phyloP scores from a whole-genome alignment of 92 coral and sea anemone species.

The Epizoanthus illoricatus region DNA sequence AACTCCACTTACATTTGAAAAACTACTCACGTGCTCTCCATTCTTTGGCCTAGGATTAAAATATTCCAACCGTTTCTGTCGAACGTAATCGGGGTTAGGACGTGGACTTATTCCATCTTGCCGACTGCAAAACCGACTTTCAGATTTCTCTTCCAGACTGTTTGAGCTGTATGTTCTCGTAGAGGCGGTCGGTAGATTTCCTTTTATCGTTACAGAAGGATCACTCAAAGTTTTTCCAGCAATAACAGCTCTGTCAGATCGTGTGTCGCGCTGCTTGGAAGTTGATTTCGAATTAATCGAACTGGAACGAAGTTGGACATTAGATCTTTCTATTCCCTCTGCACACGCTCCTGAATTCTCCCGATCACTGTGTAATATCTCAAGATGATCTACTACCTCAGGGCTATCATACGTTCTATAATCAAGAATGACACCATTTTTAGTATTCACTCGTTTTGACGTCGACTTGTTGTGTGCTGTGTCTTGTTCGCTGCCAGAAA shows the following conservation, averaged over 20 bases:
- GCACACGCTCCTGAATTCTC: slow-evolving; percentile 1
- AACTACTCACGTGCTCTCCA: slow-evolving; percentile 1
- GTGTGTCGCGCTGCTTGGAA: slow-evolving; percentile 11
- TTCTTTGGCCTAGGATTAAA: slow-evolving; percentile 30
- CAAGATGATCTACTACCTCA: slow-evolving; percentile 7
- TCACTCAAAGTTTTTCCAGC: not conserved
- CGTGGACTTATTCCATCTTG: slow-evolving; percentile 44
- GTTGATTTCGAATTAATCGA: slow-evolving; percentile 6
- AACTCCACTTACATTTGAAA: not conserved
- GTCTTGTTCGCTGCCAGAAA: slow-evolving; percentile 48
- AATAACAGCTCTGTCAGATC: not conserved
- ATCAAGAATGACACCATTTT: slow-evolving; percentile 42
- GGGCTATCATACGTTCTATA: slow-evolving; percentile 25
- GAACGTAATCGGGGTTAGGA: slow-evolving; percentile 63
- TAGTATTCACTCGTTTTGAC: slow-evolving; percentile 35
- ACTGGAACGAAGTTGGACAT: not conserved
- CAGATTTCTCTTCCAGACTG: not conserved
- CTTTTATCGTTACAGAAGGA: not conserved
- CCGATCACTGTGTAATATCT: slow-evolving; percentile 7
- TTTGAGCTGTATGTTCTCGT: not conserved
- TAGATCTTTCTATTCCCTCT: not conserved
- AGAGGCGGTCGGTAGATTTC: not conserved
- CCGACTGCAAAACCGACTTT: not conserved
- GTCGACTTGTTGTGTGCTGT: slow-evolving; percentile 33
- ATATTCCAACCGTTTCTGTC: slow-evolving; percentile 73